These are phyloP conservation scores for Rhabdophis nuchalis DNA, from an alignment of 2,797 vertebrate species.

Conservation along the genomic window DNA sequence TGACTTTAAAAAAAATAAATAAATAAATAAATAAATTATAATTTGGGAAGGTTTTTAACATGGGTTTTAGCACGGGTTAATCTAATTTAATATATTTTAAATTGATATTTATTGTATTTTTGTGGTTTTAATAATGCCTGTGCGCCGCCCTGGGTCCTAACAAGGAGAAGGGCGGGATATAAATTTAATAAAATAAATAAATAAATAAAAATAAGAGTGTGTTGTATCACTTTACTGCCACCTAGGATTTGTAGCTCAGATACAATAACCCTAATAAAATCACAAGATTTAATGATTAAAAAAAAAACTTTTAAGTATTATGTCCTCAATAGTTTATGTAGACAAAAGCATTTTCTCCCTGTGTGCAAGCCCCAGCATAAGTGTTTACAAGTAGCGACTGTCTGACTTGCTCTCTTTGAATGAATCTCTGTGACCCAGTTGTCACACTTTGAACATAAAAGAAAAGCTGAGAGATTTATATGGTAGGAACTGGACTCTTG, in stretches of 20 bases:
- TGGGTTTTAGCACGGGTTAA: no score
- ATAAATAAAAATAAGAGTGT: no score
- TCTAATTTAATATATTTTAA: no score
- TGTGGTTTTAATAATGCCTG: no score
- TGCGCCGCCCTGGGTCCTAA: no score
- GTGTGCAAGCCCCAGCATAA: not conserved
- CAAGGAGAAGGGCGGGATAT: no score
- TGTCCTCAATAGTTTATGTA: not conserved
- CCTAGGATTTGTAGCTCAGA: not conserved
- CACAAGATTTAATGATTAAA: not conserved
- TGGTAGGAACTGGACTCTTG: not conserved
- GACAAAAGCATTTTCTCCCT: not conserved
- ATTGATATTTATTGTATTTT: no score
- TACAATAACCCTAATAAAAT: not conserved
- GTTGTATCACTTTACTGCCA: not conserved
- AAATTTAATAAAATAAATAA: no score
- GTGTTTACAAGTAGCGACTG: not conserved
- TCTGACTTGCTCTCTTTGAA: not conserved
- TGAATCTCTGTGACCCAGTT: not conserved
- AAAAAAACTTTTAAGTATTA: not conserved
- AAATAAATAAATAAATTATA: no score
- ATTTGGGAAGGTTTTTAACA: no score
- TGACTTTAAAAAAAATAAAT: no score
- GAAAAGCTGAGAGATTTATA: not conserved
- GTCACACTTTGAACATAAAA: not conserved